phyloP scores from a whole-genome alignment of 2,113 vertebrate genomes.

The Thalassoma bifasciatum region DNA sequence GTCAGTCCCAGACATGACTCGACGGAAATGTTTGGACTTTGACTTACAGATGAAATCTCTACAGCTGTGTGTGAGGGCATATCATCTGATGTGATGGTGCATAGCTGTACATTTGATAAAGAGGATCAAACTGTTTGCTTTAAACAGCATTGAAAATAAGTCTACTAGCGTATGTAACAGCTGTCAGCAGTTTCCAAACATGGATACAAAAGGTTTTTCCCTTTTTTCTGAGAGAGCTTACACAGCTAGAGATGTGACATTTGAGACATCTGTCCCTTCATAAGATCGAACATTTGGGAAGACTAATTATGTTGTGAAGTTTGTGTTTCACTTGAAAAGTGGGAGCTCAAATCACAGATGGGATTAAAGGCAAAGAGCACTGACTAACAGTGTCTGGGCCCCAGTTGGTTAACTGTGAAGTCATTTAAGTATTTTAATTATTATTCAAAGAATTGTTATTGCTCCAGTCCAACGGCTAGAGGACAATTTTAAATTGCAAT shows the following conservation, averaged over 20 bases:
- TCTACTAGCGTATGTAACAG: neutral
- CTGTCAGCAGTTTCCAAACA: neutral
- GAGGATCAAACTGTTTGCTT: neutral
- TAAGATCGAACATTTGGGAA: neutral
- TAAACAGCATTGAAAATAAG: too few species aligned
- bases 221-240: neutral
- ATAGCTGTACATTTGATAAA: neutral
- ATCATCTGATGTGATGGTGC: neutral
- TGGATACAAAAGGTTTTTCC: neutral
- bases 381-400: neutral
- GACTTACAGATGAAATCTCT: neutral
- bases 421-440: neutral
- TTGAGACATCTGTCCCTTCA: neutral
- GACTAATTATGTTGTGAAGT: neutral
- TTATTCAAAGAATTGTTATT: neutral
- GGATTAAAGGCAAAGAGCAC: neutral
- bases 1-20: slow-evolving; percentile 14
- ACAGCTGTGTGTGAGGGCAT: neutral
- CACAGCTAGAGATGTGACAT: neutral
- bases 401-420: slow-evolving; percentile 1
- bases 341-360: neutral
- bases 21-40: neutral
- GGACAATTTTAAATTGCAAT: neutral
- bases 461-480: neutral
- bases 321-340: neutral